Percentiles rank a stretch among this genome's conserved stretches.
phyloP scores from a whole-genome alignment of 2,113 vertebrate species.

The Etia nguti region DNA sequence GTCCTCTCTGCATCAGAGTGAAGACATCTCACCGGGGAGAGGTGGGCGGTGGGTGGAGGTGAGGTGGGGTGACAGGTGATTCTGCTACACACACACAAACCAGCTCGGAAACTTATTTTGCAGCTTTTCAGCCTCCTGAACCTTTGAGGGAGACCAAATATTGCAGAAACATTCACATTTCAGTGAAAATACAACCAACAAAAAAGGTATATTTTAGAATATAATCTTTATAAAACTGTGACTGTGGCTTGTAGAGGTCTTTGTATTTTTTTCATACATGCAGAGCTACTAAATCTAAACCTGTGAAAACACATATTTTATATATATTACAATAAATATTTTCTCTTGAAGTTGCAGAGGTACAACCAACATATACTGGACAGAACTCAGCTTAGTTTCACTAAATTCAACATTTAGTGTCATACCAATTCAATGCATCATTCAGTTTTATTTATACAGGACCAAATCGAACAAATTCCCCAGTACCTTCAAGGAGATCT shows the following conservation, averaged over 20 bases:
- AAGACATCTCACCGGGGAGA: neutral
- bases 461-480: neutral
- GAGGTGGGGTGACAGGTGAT: conserved; percentile 2
- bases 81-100: neutral
- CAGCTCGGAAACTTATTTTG: neutral
- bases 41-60: neutral
- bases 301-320: neutral
- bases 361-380: no score
- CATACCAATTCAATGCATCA: neutral
- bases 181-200: neutral
- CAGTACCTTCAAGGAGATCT: neutral
- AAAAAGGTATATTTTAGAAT: fast-evolving
- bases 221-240: neutral
- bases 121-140: neutral
- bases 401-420: neutral
- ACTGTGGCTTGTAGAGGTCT: neutral
- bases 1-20: neutral
- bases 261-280: neutral
- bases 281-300: neutral
- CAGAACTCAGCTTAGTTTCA: neutral
- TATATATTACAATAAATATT: neutral
- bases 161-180: neutral
- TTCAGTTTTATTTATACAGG: neutral
- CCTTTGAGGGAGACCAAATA: neutral
- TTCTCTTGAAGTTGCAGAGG: neutral